Evolutionary conservation across 2,113 vertebrate species (phyloP).

Genomic region (Myotis davidii): DNA sequence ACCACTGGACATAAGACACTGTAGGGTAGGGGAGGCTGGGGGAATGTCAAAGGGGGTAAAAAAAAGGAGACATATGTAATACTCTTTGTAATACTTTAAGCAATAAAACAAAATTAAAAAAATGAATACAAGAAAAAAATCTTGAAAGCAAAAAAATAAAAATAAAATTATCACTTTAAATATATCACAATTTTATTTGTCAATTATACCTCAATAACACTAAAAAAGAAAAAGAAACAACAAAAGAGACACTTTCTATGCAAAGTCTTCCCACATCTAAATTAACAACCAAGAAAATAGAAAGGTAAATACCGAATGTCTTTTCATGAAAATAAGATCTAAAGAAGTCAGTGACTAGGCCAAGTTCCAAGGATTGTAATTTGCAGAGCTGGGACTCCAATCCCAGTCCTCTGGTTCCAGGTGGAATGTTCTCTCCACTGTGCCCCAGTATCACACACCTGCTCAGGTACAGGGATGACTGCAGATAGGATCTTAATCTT

Average conservation of each 20-base stretch:
- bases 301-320: neutral
- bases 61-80: no score
- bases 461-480: accelerated
- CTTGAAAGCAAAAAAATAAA: no score
- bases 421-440: no score
- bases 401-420: neutral
- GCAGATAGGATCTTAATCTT: neutral
- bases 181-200: neutral
- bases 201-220: neutral
- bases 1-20: no score
- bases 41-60: no score
- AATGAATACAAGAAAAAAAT: no score
- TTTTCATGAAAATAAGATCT: neutral
- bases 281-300: neutral
- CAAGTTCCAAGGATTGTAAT: neutral
- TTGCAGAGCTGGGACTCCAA: neutral
- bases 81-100: no score
- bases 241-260: neutral
- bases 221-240: neutral
- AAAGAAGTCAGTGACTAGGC: neutral
- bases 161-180: neutral
- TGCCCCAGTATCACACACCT: accelerated
- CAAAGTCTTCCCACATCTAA: neutral
- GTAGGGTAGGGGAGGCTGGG: no score
- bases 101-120: no score